Conservation (phyloP, 2,888 invertebrate species). For the Drosophila gaucha region DNA sequence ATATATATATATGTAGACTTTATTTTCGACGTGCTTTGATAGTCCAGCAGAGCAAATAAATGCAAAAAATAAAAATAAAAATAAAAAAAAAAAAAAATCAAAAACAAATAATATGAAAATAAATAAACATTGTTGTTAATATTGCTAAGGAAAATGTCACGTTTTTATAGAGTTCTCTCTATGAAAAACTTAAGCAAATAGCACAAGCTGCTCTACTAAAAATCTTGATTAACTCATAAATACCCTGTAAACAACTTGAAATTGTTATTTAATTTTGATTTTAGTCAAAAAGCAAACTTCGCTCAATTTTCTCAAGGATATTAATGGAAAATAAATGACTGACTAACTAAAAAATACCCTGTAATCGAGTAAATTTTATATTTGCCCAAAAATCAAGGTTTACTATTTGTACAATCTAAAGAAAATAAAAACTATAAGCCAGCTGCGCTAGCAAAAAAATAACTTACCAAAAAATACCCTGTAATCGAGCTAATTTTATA, state of each 20-base stretch:
- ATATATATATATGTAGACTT: constrained; percentile 44
- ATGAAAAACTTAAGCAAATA: neutral
- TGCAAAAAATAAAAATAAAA: constrained; percentile 2
- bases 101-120: neutral
- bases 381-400: too few relatives aligned
- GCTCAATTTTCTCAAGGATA: too few relatives aligned
- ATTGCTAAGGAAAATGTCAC: constrained; percentile 32
- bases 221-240: neutral
- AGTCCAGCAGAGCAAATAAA: constrained; percentile 39
- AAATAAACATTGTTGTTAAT: constrained; percentile 28
- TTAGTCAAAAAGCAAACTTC: too few relatives aligned
- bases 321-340: too few relatives aligned
- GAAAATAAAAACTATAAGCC: too few relatives aligned
- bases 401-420: too few relatives aligned
- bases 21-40: constrained; percentile 60
- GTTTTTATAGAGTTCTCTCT: constrained; percentile 8
- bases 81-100: neutral
- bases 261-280: too few relatives aligned
- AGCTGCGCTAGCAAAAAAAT: too few relatives aligned
- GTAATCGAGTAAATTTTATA: neutral
- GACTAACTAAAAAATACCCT: constrained; percentile 1
- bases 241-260: neutral
- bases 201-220: too few relatives aligned
- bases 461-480: too few relatives aligned
- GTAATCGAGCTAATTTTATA: too few relatives aligned